These are phyloP conservation scores for Scolopax rusticola DNA, from an alignment of 2,797 vertebrate species.

Conservation along the genomic window DNA sequence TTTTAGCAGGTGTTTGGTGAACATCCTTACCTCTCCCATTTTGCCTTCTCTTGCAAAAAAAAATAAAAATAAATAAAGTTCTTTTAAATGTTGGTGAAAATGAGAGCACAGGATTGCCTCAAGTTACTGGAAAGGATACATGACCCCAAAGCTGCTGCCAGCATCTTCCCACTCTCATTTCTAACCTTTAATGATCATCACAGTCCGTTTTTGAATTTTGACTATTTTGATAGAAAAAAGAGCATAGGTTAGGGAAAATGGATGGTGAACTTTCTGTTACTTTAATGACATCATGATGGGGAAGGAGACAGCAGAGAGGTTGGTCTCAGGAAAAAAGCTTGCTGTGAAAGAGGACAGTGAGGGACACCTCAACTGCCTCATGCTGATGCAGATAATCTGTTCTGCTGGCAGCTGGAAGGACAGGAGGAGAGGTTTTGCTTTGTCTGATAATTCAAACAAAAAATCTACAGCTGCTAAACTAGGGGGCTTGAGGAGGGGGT, in stretches of 20 bases:
- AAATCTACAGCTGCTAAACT: accelerated
- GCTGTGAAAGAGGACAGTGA: not conserved
- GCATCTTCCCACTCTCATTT: not conserved
- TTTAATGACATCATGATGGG: not conserved
- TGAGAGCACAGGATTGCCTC: not conserved
- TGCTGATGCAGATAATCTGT: accelerated
- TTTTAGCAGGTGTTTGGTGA: not conserved
- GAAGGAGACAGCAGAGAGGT: not conserved
- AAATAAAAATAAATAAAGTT: not conserved
- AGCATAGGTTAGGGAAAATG: accelerated
- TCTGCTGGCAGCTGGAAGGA: not conserved
- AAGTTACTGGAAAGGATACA: not conserved
- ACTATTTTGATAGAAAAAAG: not conserved
- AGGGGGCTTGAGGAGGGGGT: not conserved
- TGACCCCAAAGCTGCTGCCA: not conserved
- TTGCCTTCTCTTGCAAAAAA: not conserved
- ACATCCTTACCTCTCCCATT: not conserved
- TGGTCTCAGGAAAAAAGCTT: not conserved
- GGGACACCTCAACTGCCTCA: accelerated
- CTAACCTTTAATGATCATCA: not conserved
- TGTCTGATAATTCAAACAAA: not conserved
- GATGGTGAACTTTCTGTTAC: not conserved
- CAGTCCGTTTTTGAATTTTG: not conserved
- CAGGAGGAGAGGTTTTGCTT: not conserved
- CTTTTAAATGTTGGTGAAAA: not conserved